Base-by-base conservation (phyloP, 2,113 vertebrate species). In the Etheostoma cragini region DNA sequence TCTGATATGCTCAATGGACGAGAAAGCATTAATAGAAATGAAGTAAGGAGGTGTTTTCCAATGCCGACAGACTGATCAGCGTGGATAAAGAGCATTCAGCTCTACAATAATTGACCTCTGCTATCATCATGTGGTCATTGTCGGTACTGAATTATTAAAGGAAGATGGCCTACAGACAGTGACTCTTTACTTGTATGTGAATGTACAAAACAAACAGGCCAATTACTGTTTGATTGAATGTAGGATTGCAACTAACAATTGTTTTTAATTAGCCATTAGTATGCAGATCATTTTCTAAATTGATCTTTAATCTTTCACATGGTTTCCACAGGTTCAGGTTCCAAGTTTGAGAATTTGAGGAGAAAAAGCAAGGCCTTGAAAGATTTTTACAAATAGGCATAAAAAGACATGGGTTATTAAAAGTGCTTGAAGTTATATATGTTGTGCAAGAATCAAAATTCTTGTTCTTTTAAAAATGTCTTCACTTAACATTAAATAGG, bases 81-180 rank as follows among this genome's bases (percentile, higher is more conserved):
- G 33, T 22, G 33, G 5, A 7, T 50, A 14, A 46, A 14, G 6
- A 42, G 6, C 10, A 0, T 33, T 33, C 26, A 12, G 38, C 35
- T 64, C 19, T 19, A 12, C 21, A 38, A 1, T 50, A 12, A 7
- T n/a, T 67, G 26, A 53, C 46, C 7, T 80, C 75, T 89, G 67
- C 82, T 77, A 4, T 83, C 85, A 78, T 7, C 80, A 21, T 78
- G 83, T 88, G 87, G 69, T 61, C n/a, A 42, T 6, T 60, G 2
- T 47, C 2, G 30, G 45, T 24, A 83, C 35, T 53, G 53, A 54
- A 52, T 6, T n/a, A 4, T 0, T 50, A 71, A 67, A 38, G 38
- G 1, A 47, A 52, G 30, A 45, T 8, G 50, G 35, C 35, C 12
- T 8, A 8, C 53, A 42, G n/a, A 62, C 8, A 42, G 6, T 24